phyloP scores from a whole-genome alignment of 2,888 invertebrate species.

The Lypha dubia region DNA sequence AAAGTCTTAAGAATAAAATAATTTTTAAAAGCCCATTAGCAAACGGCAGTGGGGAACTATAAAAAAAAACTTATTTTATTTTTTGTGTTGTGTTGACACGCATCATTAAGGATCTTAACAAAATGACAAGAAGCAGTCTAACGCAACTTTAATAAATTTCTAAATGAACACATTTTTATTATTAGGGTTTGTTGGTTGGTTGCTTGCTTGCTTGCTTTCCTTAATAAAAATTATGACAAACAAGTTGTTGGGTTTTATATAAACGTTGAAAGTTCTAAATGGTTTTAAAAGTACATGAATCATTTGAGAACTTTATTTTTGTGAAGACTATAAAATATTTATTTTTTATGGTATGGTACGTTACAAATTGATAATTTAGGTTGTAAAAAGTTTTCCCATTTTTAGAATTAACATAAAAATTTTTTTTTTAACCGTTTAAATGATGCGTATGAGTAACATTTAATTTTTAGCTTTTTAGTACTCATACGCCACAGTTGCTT shows the following conservation, averaged over 20 bases:
- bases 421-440: too few relatives aligned
- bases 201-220: too few relatives aligned
- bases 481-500: not conserved
- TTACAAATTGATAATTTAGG: too few relatives aligned
- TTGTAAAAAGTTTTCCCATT: too few relatives aligned
- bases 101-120: conserved; percentile 43
- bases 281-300: not conserved
- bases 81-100: too few relatives aligned
- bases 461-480: not conserved
- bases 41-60: not conserved
- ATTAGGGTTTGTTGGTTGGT: too few relatives aligned
- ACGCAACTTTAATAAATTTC: not conserved
- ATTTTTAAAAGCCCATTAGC: not conserved
- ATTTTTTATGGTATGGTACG: too few relatives aligned
- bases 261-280: not conserved
- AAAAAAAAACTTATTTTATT: conserved; percentile 19
- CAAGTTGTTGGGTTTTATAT: not conserved
- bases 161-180: conserved; percentile 4
- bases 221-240: conserved; percentile 26
- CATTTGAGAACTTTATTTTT: not conserved
- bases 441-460: not conserved
- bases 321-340: not conserved
- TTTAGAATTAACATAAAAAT: too few relatives aligned
- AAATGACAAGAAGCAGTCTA: conserved; percentile 2
- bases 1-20: not conserved